Conservation (phyloP, 2,797 vertebrate species). For the Choloepus didactylus region DNA sequence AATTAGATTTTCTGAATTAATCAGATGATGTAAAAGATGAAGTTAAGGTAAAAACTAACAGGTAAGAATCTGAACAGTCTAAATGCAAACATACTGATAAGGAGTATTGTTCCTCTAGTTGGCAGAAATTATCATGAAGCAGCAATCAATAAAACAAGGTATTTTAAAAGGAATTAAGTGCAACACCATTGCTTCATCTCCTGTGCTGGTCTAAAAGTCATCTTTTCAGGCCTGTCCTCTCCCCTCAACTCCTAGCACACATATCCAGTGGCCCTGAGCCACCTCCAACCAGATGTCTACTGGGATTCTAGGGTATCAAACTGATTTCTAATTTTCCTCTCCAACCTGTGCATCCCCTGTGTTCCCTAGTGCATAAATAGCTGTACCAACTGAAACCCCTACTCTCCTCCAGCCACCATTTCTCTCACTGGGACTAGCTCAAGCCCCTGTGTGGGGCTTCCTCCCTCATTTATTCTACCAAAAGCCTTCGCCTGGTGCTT, state of each 20-base stretch:
- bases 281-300: neutral
- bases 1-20: neutral
- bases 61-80: neutral
- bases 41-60: neutral
- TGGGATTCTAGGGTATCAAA: neutral
- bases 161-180: neutral
- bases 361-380: neutral
- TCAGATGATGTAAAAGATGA: neutral
- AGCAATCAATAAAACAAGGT: neutral
- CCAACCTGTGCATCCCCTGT: neutral
- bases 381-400: no score
- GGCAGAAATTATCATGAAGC: neutral
- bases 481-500: neutral
- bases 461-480: neutral
- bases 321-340: neutral
- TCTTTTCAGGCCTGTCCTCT: neutral
- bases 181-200: no score
- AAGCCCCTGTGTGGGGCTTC: neutral
- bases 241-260: no score
- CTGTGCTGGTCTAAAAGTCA: no score
- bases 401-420: neutral
- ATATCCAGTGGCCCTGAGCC: neutral
- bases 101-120: no score
- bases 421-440: no score
- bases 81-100: neutral